Percentiles rank a stretch among this genome's conserved stretches.
phyloP scores from a whole-genome alignment of 2,113 vertebrate genomes.

The Oncorhynchus tshawytscha region DNA sequence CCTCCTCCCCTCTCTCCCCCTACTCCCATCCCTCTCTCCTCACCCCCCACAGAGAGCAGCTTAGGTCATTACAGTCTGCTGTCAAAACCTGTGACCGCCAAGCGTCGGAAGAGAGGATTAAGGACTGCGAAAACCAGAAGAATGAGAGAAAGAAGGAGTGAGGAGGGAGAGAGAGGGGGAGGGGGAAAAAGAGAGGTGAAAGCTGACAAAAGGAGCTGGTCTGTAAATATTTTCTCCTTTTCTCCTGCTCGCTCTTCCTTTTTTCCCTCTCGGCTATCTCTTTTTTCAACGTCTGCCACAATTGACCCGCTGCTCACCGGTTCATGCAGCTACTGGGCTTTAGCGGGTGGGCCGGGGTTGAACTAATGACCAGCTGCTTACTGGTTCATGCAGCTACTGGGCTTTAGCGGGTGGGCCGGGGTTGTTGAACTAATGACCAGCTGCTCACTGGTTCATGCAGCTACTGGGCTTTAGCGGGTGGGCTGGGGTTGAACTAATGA shows the following conservation, averaged over 20 bases:
- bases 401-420: conserved; percentile 17
- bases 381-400: no score
- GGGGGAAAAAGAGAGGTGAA: conserved; percentile 42
- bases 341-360: conserved; percentile 18
- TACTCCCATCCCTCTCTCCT: neutral
- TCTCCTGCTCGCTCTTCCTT: conserved; percentile 32
- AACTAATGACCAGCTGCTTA: conserved; percentile 43
- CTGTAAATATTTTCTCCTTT: conserved; percentile 71
- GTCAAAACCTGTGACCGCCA: conserved; percentile 76
- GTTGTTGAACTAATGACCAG: conserved; percentile 45
- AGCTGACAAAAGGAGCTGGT: conserved; percentile 65
- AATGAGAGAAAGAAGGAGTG: conserved; percentile 25
- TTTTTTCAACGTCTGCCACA: neutral
- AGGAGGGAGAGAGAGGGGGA: neutral
- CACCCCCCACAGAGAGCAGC: conserved; percentile 62
- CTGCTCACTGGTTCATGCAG: no score
- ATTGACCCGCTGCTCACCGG: conserved; percentile 48
- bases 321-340: no score
- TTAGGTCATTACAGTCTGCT: conserved; percentile 78
- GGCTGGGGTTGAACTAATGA: conserved; percentile 53
- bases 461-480: neutral
- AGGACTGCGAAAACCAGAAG: conserved; percentile 68
- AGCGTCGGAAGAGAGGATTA: conserved; percentile 67
- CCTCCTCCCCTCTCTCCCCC: conserved; percentile 17
- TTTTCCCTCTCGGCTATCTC: conserved; percentile 11